These are phyloP conservation scores for Acholoe squamosa DNA, from an alignment of 2,888 invertebrate genomes.

Conservation along the genomic window DNA sequence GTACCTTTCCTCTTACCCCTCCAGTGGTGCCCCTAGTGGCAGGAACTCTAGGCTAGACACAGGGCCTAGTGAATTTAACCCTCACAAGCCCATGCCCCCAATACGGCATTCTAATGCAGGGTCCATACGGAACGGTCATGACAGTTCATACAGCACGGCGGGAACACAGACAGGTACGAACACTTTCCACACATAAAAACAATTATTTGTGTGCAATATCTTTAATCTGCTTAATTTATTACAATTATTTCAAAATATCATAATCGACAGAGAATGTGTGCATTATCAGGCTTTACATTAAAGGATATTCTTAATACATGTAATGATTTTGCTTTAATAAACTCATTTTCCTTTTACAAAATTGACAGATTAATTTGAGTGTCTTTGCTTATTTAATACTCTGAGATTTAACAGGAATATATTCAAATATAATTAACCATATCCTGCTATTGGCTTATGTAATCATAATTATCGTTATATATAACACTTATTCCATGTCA, in stretches of 20 bases:
- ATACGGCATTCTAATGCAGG: constrained; percentile 3
- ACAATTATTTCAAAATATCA: too few species aligned
- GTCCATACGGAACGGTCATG: constrained; percentile 22
- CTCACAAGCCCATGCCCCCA: constrained; percentile 63
- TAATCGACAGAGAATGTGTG: too few species aligned
- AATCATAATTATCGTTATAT: neutral
- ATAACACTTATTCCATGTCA: neutral
- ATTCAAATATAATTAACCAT: too few species aligned
- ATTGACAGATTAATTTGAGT: too few species aligned
- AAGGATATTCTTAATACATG: too few species aligned
- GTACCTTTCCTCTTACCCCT: constrained; percentile 70
- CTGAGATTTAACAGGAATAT: too few species aligned
- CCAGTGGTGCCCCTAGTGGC: constrained; percentile 69
- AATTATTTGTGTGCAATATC: neutral
- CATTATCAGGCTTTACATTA: too few species aligned
- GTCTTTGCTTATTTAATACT: too few species aligned
- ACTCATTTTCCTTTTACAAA: too few species aligned
- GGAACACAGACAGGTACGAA: constrained; percentile 59
- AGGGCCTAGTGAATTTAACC: constrained; percentile 59
- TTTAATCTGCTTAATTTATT: too few species aligned
- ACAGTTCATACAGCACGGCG: neutral
- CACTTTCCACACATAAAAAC: neutral
- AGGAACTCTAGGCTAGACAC: neutral
- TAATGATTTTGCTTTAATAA: too few species aligned
- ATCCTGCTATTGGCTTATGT: neutral